Conservation (phyloP, 2,797 vertebrate species). For the Trachops cirrhosus region DNA sequence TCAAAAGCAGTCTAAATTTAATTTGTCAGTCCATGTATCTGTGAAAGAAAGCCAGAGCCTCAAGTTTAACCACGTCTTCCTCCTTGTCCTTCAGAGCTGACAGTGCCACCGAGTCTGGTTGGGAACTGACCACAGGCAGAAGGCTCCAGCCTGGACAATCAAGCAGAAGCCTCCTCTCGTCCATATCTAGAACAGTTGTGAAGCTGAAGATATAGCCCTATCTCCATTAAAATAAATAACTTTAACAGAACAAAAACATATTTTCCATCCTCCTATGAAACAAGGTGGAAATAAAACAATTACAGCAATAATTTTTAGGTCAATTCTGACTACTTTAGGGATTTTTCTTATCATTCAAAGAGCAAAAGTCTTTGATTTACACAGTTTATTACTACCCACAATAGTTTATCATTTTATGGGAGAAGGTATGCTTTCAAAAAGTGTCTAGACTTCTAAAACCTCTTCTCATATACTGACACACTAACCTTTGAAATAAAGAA, state of each 20-base stretch:
- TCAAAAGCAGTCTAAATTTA: not conserved
- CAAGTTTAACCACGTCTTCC: not conserved
- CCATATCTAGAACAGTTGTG: fast-evolving
- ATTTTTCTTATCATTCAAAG: not conserved
- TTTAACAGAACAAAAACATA: not conserved
- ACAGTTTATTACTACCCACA: not conserved
- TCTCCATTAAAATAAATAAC: not conserved
- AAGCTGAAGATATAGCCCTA: not conserved
- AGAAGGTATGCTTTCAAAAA: not conserved
- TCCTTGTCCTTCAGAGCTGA: not conserved
- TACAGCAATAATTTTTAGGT: not conserved
- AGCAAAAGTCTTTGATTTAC: not conserved
- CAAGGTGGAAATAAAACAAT: not conserved
- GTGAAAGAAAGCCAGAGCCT: not conserved
- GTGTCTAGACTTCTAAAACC: not conserved
- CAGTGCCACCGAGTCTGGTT: not conserved
- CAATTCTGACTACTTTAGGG: not conserved
- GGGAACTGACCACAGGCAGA: not conserved
- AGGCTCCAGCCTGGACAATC: not conserved
- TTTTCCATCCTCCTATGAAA: not conserved
- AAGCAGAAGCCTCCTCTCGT: not conserved
- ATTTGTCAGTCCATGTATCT: not conserved
- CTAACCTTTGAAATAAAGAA: conserved; percentile 8
- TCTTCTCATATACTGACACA: not conserved
- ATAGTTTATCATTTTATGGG: not conserved